phyloP scores from a whole-genome alignment of 1,140 invertebrate genomes.

The Chlorops oryzae region DNA sequence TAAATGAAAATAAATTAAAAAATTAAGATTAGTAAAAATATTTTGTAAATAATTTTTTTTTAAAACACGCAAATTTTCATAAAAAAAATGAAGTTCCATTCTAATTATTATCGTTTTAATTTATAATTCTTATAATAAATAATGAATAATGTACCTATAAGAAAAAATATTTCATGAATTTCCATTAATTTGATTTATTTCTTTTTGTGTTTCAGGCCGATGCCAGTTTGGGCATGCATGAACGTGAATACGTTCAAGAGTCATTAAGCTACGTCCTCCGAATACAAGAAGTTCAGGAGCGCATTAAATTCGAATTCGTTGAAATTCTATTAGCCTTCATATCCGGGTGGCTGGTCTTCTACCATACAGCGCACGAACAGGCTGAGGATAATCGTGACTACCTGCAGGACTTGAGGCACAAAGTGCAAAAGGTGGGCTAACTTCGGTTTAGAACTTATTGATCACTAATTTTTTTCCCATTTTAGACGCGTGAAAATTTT shows the following conservation, averaged over 20 bases:
- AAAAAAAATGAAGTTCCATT: no score
- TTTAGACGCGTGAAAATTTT: conserved; percentile 90
- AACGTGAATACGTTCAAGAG: conserved; percentile 89
- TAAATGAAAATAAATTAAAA: no score
- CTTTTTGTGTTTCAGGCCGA: conserved; percentile 66
- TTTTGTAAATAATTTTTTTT: no score
- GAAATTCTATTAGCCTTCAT: conserved; percentile 90
- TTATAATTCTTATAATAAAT: neutral
- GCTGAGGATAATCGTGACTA: conserved; percentile 89
- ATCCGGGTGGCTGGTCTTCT: conserved; percentile 95
- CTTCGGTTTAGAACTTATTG: neutral
- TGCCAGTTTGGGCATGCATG: conserved; percentile 90
- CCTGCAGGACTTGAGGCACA: conserved; percentile 82
- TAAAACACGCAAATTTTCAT: no score
- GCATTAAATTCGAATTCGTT: conserved; percentile 98
- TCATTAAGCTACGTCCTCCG: conserved; percentile 94
- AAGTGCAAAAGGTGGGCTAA: conserved; percentile 79
- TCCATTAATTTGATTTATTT: neutral
- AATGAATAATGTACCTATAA: neutral
- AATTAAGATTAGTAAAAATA: no score
- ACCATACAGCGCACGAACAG: conserved; percentile 93
- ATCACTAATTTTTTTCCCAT: conserved; percentile 6
- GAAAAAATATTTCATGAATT: neutral
- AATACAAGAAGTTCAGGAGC: conserved; percentile 94
- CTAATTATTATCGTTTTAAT: no score